A percentile compares a stretch with the other conserved stretches of the same genome.
These are phyloP conservation scores for Acanthosepion pharaonis DNA, from an alignment of 2,888 invertebrate genomes.

Conservation along the genomic window DNA sequence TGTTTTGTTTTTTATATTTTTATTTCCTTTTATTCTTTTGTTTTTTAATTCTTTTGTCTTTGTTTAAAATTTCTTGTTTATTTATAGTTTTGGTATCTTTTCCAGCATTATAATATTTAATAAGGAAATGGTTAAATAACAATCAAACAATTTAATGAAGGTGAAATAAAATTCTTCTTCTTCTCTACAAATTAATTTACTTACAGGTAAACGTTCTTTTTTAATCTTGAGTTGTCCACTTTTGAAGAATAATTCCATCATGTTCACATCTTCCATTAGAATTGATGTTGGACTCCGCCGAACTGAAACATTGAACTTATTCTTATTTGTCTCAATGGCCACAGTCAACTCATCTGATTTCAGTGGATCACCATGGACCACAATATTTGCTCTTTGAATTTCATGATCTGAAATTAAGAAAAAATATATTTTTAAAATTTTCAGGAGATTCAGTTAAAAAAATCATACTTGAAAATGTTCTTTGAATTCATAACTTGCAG, in stretches of 20 bases:
- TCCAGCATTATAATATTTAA: too few relatives aligned
- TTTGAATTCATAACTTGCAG: too few relatives aligned
- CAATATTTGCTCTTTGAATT: neutral
- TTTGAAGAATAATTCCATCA: conserved; percentile 36
- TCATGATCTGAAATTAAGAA: neutral
- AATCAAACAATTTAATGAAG: too few relatives aligned
- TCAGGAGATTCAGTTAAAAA: too few relatives aligned
- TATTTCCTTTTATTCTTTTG: too few relatives aligned
- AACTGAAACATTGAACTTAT: conserved; percentile 2
- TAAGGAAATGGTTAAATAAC: too few relatives aligned
- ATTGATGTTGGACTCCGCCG: neutral
- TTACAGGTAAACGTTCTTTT: conserved; percentile 40
- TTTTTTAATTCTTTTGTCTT: too few relatives aligned
- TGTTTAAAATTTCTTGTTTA: too few relatives aligned
- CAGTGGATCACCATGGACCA: neutral
- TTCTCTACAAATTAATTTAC: neutral
- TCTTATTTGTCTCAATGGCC: neutral
- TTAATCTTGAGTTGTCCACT: conserved; percentile 39
- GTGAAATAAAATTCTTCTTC: too few relatives aligned
- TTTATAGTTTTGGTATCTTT: too few relatives aligned
- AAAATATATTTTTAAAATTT: neutral
- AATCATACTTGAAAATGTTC: too few relatives aligned
- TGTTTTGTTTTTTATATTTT: too few relatives aligned
- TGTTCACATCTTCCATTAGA: conserved; percentile 42
- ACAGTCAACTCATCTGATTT: conserved; percentile 1